These are phyloP conservation scores for Rhagologus leucostigma DNA, from an alignment of 2,113 vertebrate species.

Conservation along the genomic window DNA sequence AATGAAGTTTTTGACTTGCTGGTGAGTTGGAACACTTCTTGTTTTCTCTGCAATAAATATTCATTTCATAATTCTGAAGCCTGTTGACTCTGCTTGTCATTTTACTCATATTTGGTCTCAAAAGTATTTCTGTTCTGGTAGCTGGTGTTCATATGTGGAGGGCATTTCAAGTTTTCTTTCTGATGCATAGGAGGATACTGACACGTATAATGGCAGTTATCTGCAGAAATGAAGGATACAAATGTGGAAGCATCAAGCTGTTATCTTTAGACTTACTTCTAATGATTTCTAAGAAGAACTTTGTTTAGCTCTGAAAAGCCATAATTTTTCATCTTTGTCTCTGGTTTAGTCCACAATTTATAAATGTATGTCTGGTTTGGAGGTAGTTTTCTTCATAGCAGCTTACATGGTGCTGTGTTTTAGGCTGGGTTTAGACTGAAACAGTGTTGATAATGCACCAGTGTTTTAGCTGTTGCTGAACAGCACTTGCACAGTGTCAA, in stretches of 20 bases:
- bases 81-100: not conserved
- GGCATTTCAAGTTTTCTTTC: not conserved
- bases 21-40: conserved; percentile 73
- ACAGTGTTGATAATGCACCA: not conserved
- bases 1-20: conserved; percentile 94
- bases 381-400: not conserved
- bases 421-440: not conserved
- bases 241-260: not conserved
- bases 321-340: not conserved
- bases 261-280: not conserved
- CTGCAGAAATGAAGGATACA: not conserved
- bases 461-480: not conserved
- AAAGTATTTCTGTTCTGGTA: not conserved
- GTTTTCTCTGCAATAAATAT: not conserved
- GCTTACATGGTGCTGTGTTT: not conserved
- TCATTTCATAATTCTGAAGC: not conserved
- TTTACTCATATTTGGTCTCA: not conserved
- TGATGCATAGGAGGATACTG: not conserved
- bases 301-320: not conserved
- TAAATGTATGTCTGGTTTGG: not conserved
- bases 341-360: not conserved
- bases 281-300: not conserved
- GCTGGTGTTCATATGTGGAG: not conserved
- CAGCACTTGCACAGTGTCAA: not conserved
- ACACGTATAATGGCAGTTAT: not conserved